A percentile compares a stretch with the other conserved stretches of the same genome.
Evolutionary conservation across 1,140 invertebrate genomes (phyloP).

Genomic region (Drosophila subpulchrella): DNA sequence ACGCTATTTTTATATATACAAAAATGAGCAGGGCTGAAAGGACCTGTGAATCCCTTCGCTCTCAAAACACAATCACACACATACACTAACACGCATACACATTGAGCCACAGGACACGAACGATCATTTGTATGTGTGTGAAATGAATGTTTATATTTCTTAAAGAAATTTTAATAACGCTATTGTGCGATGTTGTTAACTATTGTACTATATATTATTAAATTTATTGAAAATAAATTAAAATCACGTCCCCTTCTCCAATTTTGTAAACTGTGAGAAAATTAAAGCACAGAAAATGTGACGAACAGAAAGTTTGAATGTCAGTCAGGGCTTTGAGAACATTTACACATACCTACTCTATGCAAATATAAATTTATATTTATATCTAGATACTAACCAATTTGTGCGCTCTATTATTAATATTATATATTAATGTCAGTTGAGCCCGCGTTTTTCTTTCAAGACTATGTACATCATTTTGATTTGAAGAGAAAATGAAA

Average conservation of each 20-base stretch:
- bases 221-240: slow-evolving; percentile 65
- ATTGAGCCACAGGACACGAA: slow-evolving; percentile 50
- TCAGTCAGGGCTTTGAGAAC: slow-evolving; percentile 44
- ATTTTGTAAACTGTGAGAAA: slow-evolving; percentile 39
- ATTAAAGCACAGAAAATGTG: slow-evolving; percentile 14
- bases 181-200: slow-evolving; percentile 84
- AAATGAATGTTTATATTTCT: slow-evolving; percentile 84
- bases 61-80: slow-evolving; percentile 28
- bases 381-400: slow-evolving; percentile 54
- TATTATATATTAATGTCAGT: slow-evolving; percentile 82
- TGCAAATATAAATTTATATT: slow-evolving; percentile 52
- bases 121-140: slow-evolving; percentile 76
- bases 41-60: slow-evolving; percentile 19
- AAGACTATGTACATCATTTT: slow-evolving; percentile 59
- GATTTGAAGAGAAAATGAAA: slow-evolving; percentile 27
- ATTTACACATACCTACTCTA: slow-evolving; percentile 48
- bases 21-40: slow-evolving; percentile 18
- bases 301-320: slow-evolving; percentile 22
- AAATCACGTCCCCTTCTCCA: slow-evolving; percentile 47
- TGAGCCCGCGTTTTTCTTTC: slow-evolving; percentile 58
- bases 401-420: slow-evolving; percentile 69
- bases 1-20: slow-evolving; percentile 69
- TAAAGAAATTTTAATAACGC: slow-evolving; percentile 85
- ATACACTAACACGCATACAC: slow-evolving; percentile 32
- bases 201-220: slow-evolving; percentile 79